Percentiles rank a stretch among this genome's conserved stretches.
These are phyloP conservation scores for Drosophila tristis DNA, from an alignment of 1,140 invertebrate genomes.

Conservation along the genomic window DNA sequence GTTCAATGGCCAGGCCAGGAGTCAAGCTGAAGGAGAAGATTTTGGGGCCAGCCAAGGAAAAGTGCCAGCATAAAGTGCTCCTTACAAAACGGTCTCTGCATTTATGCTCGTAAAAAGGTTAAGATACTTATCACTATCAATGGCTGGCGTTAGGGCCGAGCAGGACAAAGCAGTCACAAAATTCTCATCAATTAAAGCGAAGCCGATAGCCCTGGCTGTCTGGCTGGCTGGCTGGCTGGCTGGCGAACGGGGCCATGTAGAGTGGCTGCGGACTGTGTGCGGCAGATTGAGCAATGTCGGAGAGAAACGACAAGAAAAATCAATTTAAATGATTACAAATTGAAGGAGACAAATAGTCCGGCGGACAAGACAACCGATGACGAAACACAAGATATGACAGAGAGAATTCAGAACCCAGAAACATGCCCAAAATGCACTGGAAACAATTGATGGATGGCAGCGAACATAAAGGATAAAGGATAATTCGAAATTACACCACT, in stretches of 20 bases:
- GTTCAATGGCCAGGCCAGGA: conserved; percentile 60
- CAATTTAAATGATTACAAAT: conserved; percentile 83
- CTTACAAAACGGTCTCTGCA: neutral
- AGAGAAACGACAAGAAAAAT: conserved; percentile 75
- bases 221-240: neutral
- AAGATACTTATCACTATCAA: conserved; percentile 59
- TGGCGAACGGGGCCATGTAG: neutral
- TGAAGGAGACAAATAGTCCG: conserved; percentile 77
- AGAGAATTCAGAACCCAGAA: conserved; percentile 4
- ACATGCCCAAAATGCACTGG: conserved; percentile 23
- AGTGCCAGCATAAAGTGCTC: conserved; percentile 24
- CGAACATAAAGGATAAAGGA: no score
- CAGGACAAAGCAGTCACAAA: conserved; percentile 39
- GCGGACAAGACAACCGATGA: conserved; percentile 37
- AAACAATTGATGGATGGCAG: neutral
- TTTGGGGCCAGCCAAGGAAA: conserved; percentile 34
- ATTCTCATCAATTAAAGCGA: conserved; percentile 74
- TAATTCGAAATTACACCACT: no score
- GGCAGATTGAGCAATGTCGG: conserved; percentile 46
- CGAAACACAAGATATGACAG: conserved; percentile 45
- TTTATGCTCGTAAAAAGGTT: conserved; percentile 41
- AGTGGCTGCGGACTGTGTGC: conserved; percentile 14
- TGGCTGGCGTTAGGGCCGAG: conserved; percentile 23
- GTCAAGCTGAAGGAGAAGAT: conserved; percentile 57
- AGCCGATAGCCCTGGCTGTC: conserved; percentile 12